Evolutionary conservation across 1,140 invertebrate species (phyloP), one percentile per base, ranked within the genome.

Genomic region (Drosophila ercepeae): DNA sequence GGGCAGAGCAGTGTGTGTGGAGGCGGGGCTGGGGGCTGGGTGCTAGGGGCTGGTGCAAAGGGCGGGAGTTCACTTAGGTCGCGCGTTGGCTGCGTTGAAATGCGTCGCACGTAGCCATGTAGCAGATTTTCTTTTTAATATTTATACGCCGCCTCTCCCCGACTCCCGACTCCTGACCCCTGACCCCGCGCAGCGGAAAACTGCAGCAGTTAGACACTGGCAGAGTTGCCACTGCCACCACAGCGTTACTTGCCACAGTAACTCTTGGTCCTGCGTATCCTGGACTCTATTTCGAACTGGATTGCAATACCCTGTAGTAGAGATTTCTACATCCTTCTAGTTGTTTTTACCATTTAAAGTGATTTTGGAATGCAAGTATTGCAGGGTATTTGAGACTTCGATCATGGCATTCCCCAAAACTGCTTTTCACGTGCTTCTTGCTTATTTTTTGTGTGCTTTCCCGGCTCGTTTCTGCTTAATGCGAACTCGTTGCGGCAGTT

Each of bases 71-170:
- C 36, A 16, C 19, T 71, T 46, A 41, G 63, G 76, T 78, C 72
- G 76, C 67, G 27, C 1, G 75, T 46, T 58, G 76, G 21, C 46
- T 58, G 68, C 68, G 59, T 70, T 63, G 51, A 59, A 77, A 83
- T 83, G 78, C 78, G 78, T 78, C 68, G 74, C 78, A 83, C 78
- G 78, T 78, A 82, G 78, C 69, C 68, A 59, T 77, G 74, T 71
- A 82, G 78, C 78, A 82, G 73, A 82, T 82, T 74, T 74, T 74
- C 70, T 74, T 82, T 82, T 59, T 51, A 75, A 68, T 73, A 69
- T 63, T 61, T 60, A 82, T 73, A 77, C 49, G 70, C 50, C 34
- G 2, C 9, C 8, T 8, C 7, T 29, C 27, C 27, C 29, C 9
- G 0, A 3, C 29, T 2, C 9, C 29, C 9, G n/a, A n/a, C n/a